Conservation (phyloP, 2,888 invertebrate species). For the Amphipoea lucens region DNA sequence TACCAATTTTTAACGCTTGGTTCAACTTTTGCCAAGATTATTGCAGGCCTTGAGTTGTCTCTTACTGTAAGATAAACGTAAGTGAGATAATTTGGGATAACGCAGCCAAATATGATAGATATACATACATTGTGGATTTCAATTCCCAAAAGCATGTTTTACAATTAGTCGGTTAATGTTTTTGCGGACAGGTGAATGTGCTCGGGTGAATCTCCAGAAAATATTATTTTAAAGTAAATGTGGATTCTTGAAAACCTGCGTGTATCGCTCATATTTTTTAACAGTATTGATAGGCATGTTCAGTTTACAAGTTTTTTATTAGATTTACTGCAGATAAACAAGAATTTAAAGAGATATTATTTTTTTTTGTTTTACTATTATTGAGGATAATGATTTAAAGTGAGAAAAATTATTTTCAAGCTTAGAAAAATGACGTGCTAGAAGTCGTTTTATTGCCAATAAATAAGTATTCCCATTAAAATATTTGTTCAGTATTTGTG, state of each 20-base stretch:
- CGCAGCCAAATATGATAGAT: slow-evolving; percentile 33
- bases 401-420: no score
- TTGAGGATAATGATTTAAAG: no score
- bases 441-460: slow-evolving; percentile 44
- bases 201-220: no score
- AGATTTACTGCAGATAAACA: no score
- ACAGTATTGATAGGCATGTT: no score
- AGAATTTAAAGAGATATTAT: no score
- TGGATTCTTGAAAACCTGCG: no score
- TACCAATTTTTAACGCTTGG: slow-evolving; percentile 11
- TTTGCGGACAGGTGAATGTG: slow-evolving; percentile 57
- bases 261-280: no score
- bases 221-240: no score
- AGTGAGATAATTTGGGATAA: slow-evolving; percentile 71
- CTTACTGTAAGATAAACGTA: slow-evolving; percentile 75
- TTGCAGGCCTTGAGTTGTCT: slow-evolving; percentile 77
- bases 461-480: slow-evolving; percentile 35
- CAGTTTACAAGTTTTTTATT: no score
- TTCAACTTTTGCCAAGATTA: slow-evolving; percentile 72
- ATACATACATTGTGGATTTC: neutral
- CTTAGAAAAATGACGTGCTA: no score
- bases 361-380: no score
- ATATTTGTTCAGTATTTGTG: slow-evolving; percentile 24
- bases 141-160: neutral
- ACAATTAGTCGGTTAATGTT: slow-evolving; percentile 54